Base-by-base conservation (phyloP, 2,888 invertebrate species). In the Listrodromus nycthemerus region DNA sequence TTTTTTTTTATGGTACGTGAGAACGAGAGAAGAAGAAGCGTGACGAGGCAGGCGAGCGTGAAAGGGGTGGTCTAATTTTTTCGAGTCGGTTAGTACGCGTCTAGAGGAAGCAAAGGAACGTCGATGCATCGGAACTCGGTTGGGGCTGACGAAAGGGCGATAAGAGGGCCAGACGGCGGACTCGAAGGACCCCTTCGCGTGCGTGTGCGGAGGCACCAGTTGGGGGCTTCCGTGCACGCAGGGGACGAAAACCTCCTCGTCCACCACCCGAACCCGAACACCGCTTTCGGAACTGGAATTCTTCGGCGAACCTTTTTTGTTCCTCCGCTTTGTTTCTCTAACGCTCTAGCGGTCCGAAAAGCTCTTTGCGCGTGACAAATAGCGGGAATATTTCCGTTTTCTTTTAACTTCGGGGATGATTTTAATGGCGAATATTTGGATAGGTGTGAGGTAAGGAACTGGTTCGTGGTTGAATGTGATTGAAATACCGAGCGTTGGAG, bases 41-140 rank as follows among this genome's bases (percentile, higher is more conserved):
- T 90, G 89, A 89, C 90, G 89, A 88, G 88, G 88, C 84, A 77
- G 87, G 77, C 73, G 33, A 80, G 83, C 52, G 66, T 52, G 77
- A 76, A 88, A 88, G 86, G 90, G 90, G 87, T 89, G 85, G 73
- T 69, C 82, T 66, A 41, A 65, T 83, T 86, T 90, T 90, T 89
- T 90, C 82, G 73, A 86, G 84, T 84, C 82, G 87, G 87, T 85
- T 85, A 87, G 88, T 88, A 87, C 37, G 48, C 16, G 41, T 10
- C 27, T 61, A 30, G 45, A 27, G 41, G 30, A 48, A 37, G 58
- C 52, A 71, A 37, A 55, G 79, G 71, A 58, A 58, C 78, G 45
- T 70, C 69, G 82, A 61, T 58, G 80, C 83, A 71, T 80, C 63
- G 52, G 63, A 65, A 55, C 65, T 75, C 41, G 48, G 80, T 70